phyloP scores from a whole-genome alignment of 2,113 vertebrate genomes.

The Eolophus roseicapilla region DNA sequence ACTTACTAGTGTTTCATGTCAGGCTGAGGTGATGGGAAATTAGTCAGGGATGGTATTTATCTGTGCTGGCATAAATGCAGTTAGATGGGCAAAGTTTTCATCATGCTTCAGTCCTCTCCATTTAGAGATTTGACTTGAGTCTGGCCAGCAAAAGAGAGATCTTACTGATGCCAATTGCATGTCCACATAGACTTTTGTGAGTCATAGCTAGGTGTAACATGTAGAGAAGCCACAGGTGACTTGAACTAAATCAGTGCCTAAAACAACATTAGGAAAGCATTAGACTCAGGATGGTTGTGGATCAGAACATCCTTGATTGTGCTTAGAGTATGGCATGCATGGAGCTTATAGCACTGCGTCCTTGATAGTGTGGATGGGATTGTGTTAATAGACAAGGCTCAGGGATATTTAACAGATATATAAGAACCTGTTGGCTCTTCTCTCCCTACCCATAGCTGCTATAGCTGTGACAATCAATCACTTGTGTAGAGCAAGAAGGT shows the following conservation, averaged over 20 bases:
- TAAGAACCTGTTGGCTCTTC: background rate
- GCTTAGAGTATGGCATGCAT: background rate
- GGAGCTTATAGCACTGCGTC: background rate
- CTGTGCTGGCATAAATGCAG: background rate
- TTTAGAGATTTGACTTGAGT: background rate
- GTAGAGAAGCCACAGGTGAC: background rate
- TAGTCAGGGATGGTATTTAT: background rate
- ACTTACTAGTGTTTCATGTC: background rate
- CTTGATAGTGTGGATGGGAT: no score
- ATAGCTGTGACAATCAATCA: background rate
- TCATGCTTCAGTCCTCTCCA: background rate
- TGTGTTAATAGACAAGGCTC: background rate
- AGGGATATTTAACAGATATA: background rate
- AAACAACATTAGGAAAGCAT: background rate
- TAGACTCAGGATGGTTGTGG: fast-evolving
- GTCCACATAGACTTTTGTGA: background rate
- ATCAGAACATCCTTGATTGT: background rate
- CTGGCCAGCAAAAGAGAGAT: background rate
- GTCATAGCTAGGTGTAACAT: background rate
- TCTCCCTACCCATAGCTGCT: background rate
- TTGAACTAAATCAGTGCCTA: background rate
- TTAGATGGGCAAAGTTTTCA: background rate
- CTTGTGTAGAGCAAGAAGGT: background rate
- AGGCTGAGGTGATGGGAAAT: background rate
- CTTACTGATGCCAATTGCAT: background rate